Evolutionary conservation across 23 tunicate genomes (phyloP), one percentile per base, ranked within the genome.

Genomic region (Ciona savignyi): DNA sequence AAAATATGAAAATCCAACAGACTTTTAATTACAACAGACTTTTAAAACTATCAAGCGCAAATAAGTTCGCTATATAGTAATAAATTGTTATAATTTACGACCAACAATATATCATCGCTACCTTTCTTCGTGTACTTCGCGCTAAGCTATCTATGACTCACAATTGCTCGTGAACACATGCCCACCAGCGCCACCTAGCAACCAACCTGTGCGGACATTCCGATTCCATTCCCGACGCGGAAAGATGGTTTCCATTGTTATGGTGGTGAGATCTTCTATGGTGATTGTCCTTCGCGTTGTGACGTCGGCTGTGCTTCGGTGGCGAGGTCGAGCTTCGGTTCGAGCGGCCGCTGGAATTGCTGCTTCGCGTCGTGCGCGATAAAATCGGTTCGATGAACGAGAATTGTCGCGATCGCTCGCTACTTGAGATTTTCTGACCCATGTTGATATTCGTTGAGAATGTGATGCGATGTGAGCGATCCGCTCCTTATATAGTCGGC

Each of bases 311-410:
- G 28, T 61, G 65, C 48, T 81, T 74, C 9, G 77, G 77, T 60
- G 71, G 80, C 19, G 96, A 72, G 25, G 67, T 79, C 35, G 48
- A 73, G 35, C 72, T 75, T 33, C 96, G 65, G 33, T 82, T 28
- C 22, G 29, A n/a, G 72, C 49, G 77, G 11, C 87, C 68, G 60
- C 61, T 81, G 15, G 72, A 60, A 1, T 26, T 75, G 33, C 62
- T 33, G 6, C 81, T 48, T 29, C 78, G 34, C 1, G 75, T 28
- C 2, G 95, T 62, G 26, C 87, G 96, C 0, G 96, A 51, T 66
- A 88, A 76, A 23, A 88, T 72, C 15, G 96, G 96, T 65, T 88
- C 96, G 22, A 88, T 71, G 33, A 88, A 75, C 22, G 96, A 73
- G 69, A 88, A 66, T 67, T 82, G 96, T 63, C 96, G 72, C 56